phyloP scores from a whole-genome alignment of 2,113 vertebrate genomes.

The Aramus guarauna region DNA sequence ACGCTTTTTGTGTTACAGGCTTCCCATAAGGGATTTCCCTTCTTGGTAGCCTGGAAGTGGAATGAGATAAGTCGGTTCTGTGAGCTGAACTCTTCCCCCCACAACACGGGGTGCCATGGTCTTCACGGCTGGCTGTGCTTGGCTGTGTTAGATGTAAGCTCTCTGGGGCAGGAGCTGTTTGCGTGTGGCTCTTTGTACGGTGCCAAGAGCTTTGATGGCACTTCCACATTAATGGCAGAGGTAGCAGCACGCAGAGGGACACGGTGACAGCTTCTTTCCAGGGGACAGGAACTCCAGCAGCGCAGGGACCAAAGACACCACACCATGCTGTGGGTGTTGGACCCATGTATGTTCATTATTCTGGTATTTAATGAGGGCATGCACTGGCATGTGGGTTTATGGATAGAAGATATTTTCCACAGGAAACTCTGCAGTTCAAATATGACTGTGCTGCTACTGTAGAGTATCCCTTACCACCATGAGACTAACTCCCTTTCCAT shows the following conservation, averaged over 20 bases:
- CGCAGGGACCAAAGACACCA: neutral
- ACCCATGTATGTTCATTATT: neutral
- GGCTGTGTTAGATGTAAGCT: neutral
- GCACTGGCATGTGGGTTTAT: neutral
- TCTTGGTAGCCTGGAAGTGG: neutral
- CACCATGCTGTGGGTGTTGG: fast-evolving
- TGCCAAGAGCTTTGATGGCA: neutral
- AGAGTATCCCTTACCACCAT: neutral
- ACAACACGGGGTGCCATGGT: fast-evolving
- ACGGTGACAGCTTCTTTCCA: neutral
- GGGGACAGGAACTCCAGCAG: neutral
- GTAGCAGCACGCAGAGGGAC: neutral
- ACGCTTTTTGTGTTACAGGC: neutral
- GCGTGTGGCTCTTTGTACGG: fast-evolving
- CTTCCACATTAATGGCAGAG: neutral
- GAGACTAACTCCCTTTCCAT: neutral
- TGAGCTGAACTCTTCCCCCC: neutral
- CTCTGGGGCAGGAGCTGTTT: neutral
- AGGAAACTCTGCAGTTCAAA: neutral
- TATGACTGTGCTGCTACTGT: neutral
- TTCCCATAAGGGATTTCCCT: neutral
- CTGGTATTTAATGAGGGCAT: neutral
- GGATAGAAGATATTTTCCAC: neutral
- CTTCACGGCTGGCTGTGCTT: neutral
- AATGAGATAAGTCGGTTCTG: neutral